Percentiles rank a stretch among this genome's conserved stretches.
Evolutionary conservation across 2,113 vertebrate species (phyloP).

Genomic region (rat (Rattus norvegicus)): DNA sequence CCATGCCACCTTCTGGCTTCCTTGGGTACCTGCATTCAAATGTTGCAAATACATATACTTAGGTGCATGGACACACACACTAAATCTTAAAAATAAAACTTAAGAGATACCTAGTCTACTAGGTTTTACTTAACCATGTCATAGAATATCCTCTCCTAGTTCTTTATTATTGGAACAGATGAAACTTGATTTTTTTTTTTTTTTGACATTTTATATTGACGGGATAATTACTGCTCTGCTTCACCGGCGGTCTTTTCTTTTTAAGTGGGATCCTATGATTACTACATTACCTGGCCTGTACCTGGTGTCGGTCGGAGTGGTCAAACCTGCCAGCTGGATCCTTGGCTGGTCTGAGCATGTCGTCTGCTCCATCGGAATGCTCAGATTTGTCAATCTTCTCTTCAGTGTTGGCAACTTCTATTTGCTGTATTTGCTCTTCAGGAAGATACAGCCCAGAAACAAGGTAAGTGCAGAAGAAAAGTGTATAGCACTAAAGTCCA

Average conservation of each 20-base stretch:
- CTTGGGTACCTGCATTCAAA: neutral
- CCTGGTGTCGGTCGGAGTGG: conserved; percentile 92
- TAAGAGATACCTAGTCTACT: neutral
- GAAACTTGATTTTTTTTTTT: neutral
- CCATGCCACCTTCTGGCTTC: neutral
- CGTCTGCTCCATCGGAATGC: conserved; percentile 94
- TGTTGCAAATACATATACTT: neutral
- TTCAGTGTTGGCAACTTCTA: conserved; percentile 97
- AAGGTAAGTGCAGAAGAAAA: conserved; percentile 87
- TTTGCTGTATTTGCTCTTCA: conserved; percentile 92
- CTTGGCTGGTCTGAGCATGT: conserved; percentile 89
- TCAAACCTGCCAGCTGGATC: conserved; percentile 93
- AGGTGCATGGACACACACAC: neutral
- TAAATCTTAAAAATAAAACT: neutral
- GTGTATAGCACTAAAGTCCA: neutral
- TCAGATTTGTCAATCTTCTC: conserved; percentile 96
- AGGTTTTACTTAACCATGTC: neutral
- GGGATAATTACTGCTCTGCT: neutral
- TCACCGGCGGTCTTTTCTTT: neutral
- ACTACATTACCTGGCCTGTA: conserved; percentile 97
- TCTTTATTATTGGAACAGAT: neutral
- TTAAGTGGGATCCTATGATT: conserved; percentile 99
- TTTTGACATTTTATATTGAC: neutral
- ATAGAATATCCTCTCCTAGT: neutral
- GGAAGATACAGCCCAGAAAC: conserved; percentile 91